phyloP scores from a whole-genome alignment of 2,797 vertebrate genomes.

The Monodelphis domestica region DNA sequence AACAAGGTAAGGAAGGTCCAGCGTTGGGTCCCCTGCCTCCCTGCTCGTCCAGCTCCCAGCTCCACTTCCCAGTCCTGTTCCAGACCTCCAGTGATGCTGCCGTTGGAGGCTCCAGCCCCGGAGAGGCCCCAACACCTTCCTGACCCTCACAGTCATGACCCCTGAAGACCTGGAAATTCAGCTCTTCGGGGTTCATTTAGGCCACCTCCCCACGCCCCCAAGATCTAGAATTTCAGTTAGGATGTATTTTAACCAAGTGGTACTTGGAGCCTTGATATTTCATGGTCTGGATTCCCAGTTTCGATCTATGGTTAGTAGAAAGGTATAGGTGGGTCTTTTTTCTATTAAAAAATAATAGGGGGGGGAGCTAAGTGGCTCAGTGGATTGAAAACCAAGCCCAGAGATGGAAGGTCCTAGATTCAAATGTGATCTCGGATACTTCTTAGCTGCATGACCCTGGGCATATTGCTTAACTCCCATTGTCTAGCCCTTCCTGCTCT shows the following conservation, averaged over 20 bases:
- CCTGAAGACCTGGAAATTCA: background rate
- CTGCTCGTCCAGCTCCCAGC: too few relatives aligned
- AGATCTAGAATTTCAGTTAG: too few relatives aligned
- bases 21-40: rapidly evolving
- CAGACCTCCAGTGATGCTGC: background rate
- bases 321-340: background rate
- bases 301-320: background rate
- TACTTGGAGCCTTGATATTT: background rate
- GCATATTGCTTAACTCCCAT: too few relatives aligned
- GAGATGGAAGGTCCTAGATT: too few relatives aligned
- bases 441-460: too few relatives aligned
- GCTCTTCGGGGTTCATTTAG: background rate
- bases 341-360: background rate
- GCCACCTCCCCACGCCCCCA: background rate
- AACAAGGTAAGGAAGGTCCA: slow-evolving; percentile 89
- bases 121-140: background rate
- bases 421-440: too few relatives aligned
- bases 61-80: background rate
- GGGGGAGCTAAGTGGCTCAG: too few relatives aligned
- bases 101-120: background rate
- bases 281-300: background rate
- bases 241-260: background rate
- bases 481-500: too few relatives aligned
- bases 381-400: too few relatives aligned
- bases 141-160: background rate